A percentile compares a stretch with the other conserved stretches of the same genome.
Evolutionary conservation across 2,113 vertebrate species (phyloP).

Genomic region (Physeter macrocephalus): DNA sequence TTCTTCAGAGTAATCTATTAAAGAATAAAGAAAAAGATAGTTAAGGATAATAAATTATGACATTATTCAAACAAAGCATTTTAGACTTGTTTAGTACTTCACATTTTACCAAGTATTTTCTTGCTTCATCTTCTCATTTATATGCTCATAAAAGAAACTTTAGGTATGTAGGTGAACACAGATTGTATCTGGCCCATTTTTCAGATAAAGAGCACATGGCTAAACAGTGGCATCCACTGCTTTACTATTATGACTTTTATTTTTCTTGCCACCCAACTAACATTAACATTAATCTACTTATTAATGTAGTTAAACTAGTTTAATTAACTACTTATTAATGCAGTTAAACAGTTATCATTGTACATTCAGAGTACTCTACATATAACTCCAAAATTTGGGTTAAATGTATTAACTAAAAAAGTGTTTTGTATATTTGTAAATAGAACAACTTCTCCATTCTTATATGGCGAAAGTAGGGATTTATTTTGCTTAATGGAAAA

Average conservation of each 20-base stretch:
- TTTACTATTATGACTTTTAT: not conserved
- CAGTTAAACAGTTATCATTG: not conserved
- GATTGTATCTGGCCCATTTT: not conserved
- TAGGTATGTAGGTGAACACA: not conserved
- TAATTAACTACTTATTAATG: not conserved
- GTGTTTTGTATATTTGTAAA: not conserved
- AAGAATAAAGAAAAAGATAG: conserved; percentile 63
- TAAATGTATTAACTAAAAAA: not conserved
- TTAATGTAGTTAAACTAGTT: not conserved
- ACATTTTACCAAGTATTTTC: not conserved
- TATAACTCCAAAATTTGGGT: not conserved
- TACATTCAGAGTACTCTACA: not conserved
- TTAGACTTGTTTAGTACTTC: not conserved
- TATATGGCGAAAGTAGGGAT: not conserved
- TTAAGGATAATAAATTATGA: not conserved
- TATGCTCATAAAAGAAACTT: not conserved
- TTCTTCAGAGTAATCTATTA: conserved; percentile 86
- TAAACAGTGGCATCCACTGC: not conserved
- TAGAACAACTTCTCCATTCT: not conserved
- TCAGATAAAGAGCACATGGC: not conserved
- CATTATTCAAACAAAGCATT: not conserved
- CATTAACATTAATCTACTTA: not conserved
- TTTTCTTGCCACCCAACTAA: conserved; percentile 5
- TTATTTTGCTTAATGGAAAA: conserved; percentile 21
- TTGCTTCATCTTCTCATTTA: conserved; percentile 22